Percentiles rank a stretch among this genome's conserved stretches.
Evolutionary conservation across 53 echinoderm and acorn worm genomes (phyloP).

Genomic region (Apostichopus leukothele): DNA sequence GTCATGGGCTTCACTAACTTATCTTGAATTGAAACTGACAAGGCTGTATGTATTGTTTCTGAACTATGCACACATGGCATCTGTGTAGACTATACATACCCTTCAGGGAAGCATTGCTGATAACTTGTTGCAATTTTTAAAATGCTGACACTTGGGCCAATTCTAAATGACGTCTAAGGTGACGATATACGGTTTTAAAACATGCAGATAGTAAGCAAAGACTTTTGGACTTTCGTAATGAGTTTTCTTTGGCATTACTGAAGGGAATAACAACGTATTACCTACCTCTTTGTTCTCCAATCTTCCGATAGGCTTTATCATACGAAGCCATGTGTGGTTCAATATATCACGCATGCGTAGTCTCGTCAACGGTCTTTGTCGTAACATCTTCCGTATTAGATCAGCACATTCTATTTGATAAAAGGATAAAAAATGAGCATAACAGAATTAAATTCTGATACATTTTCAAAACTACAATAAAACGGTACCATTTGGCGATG

Average conservation of each 20-base stretch:
- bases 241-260: background rate
- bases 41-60: no score
- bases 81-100: no score
- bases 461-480: no score
- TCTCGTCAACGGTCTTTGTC: constrained; percentile 78
- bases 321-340: constrained; percentile 77
- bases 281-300: constrained; percentile 46
- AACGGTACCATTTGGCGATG: no score
- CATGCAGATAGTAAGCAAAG: background rate
- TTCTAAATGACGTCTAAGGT: background rate
- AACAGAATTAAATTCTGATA: background rate
- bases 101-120: no score
- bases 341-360: constrained; percentile 85
- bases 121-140: no score
- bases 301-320: constrained; percentile 33
- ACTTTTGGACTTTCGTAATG: constrained; percentile 23
- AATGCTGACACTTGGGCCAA: background rate
- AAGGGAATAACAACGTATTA: no score
- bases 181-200: background rate
- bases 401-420: constrained; percentile 70
- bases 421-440: background rate
- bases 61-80: no score
- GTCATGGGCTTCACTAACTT: no score
- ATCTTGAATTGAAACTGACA: no score
- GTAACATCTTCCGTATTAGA: constrained; percentile 71